Percentiles rank a stretch among this genome's conserved stretches.
These are phyloP conservation scores for Catharus fuscescens DNA, from an alignment of 2,113 vertebrate genomes.

Conservation along the genomic window DNA sequence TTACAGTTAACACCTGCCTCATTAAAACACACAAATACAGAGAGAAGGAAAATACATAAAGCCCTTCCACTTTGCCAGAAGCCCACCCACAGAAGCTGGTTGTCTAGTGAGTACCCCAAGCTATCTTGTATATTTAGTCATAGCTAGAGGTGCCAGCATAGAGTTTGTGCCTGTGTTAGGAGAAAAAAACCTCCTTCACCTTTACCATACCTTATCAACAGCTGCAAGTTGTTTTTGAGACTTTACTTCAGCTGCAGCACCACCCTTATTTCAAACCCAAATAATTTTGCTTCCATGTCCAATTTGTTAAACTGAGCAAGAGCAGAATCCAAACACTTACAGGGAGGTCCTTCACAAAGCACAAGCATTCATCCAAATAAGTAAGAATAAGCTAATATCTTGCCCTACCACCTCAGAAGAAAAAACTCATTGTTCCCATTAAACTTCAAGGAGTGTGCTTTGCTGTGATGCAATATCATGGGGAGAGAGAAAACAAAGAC, in stretches of 20 bases:
- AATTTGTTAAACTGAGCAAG: neutral
- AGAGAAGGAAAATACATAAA: neutral
- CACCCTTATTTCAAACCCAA: neutral
- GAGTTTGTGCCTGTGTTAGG: neutral
- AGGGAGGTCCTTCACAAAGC: slow-evolving; percentile 1
- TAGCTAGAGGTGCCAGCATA: neutral
- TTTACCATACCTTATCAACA: neutral
- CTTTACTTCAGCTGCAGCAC: neutral
- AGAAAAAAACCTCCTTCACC: neutral
- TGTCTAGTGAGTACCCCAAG: neutral
- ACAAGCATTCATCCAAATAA: neutral
- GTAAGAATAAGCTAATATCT: neutral
- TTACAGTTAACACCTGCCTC: neutral
- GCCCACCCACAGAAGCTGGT: neutral
- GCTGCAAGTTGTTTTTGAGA: neutral
- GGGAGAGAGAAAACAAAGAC: slow-evolving; percentile 7
- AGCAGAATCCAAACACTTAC: neutral
- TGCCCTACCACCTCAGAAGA: neutral
- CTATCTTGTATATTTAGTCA: neutral
- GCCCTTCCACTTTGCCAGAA: neutral
- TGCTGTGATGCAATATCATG: neutral
- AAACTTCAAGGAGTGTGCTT: neutral
- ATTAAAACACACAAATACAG: neutral
- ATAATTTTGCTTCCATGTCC: neutral
- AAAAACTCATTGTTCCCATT: slow-evolving; percentile 17